These are phyloP conservation scores for Apogon talboti DNA, from an alignment of 2,797 vertebrate genomes.

Conservation along the genomic window DNA sequence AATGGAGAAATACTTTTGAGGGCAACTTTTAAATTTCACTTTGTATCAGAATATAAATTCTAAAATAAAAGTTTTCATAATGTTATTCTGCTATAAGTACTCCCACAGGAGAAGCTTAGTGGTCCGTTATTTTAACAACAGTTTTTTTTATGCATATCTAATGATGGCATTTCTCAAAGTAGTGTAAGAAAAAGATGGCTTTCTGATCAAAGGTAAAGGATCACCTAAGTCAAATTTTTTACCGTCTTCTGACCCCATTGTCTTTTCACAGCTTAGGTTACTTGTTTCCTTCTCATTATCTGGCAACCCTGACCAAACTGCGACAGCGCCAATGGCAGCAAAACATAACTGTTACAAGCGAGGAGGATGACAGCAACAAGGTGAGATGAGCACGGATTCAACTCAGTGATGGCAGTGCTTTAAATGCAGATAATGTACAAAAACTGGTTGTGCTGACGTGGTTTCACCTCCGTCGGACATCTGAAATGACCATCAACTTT, in stretches of 20 bases:
- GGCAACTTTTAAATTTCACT: too few species aligned
- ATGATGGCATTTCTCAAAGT: neutral
- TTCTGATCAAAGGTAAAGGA: neutral
- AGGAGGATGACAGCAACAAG: slow-evolving; percentile 84
- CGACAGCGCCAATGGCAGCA: slow-evolving; percentile 82
- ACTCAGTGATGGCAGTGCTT: slow-evolving; percentile 19
- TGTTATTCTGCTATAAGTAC: too few species aligned
- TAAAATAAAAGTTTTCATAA: too few species aligned
- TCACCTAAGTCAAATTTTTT: neutral
- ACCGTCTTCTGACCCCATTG: slow-evolving; percentile 13
- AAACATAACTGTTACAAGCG: slow-evolving; percentile 71
- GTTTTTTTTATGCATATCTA: neutral
- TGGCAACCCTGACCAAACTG: slow-evolving; percentile 81
- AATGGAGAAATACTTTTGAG: too few species aligned
- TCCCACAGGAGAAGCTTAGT: too few species aligned
- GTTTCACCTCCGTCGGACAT: slow-evolving; percentile 15
- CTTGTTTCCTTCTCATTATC: slow-evolving; percentile 68
- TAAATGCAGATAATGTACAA: neutral
- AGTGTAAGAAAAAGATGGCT: neutral
- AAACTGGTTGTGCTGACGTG: neutral
- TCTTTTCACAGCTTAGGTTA: slow-evolving; percentile 33
- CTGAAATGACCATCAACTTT: slow-evolving; percentile 61
- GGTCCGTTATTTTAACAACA: neutral
- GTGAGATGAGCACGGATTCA: slow-evolving; percentile 74
- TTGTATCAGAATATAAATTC: too few species aligned